Evolutionary conservation across 1,140 invertebrate genomes (phyloP).

Genomic region (Berghia stephanieae): DNA sequence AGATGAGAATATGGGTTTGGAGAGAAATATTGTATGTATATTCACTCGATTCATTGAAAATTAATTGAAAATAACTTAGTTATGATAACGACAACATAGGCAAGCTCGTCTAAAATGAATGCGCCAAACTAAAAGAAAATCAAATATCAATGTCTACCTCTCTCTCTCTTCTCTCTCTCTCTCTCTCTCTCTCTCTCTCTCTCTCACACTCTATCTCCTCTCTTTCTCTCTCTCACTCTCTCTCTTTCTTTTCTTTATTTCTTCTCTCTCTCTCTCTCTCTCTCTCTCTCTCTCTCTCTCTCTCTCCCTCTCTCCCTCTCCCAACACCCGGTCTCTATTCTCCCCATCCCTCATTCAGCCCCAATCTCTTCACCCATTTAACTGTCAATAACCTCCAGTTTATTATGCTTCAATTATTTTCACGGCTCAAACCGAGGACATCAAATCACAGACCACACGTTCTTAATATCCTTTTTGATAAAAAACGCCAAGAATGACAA

Average conservation of each 20-base stretch:
- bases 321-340: background rate
- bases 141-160: constrained; percentile 5
- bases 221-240: background rate
- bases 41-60: no score
- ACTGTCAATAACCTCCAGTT: background rate
- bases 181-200: background rate
- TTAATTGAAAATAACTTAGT: no score
- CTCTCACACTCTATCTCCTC: background rate
- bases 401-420: background rate
- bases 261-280: background rate
- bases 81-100: no score
- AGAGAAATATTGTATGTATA: no score
- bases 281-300: constrained; percentile 7
- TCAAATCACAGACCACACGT: background rate
- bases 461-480: background rate
- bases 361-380: background rate
- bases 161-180: background rate
- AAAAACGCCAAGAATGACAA: background rate
- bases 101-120: background rate
- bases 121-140: background rate
- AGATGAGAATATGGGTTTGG: no score
- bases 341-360: background rate
- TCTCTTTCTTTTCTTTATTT: background rate
- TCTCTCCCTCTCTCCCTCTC: background rate
- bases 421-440: background rate